Base-by-base conservation (phyloP, 2,888 invertebrate species). In the Cryptocephalus moraei region DNA sequence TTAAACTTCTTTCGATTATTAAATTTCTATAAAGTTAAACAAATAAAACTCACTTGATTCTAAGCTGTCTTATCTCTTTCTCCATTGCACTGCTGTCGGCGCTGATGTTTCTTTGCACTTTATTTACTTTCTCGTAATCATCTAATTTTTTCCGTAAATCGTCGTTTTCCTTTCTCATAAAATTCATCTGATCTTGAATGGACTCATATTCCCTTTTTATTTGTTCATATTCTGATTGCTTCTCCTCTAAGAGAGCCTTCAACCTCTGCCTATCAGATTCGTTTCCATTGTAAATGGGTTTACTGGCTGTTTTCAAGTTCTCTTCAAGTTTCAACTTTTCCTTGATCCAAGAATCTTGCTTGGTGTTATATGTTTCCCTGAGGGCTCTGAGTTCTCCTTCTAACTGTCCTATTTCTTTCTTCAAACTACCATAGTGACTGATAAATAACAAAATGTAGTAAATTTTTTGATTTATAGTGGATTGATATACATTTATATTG, bases 111-210 rank as follows among this genome's bases (percentile, higher is more conserved):
- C 85, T 77, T 62, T 91, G 89, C 12, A 88, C 80, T 70, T 91
- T 90, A 39, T 84, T 82, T 2, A 91, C 84, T 66, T 84, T 84
- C 63, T 87, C 86, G 66, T 84, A 91, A 68, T 91, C 91, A 62
- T 87, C 90, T 33, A 91, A 67, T 65, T 90, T 90, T 57, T 82
- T 77, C 55, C 79, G 80, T 2, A 87, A 70, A 63, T 90, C 91
- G 56, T 92, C 92, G 63, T 86, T 81, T 80, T 83, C 82, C 69
- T 77, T 81, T 53, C 80, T 77, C 60, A 86, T 69, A 52, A 84
- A 84, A 49, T 85, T 81, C 51, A 85, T 76, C 64, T 88, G 82
- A 59, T 89, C 86, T 51, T 78, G 74, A 54, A 82, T 74, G 55
- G 79, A 77, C 51, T 80, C 78, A 53, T 79, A 78, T 62, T 87